Conservation (phyloP, 2,797 vertebrate genomes). For the Gorsachius magnificus region DNA sequence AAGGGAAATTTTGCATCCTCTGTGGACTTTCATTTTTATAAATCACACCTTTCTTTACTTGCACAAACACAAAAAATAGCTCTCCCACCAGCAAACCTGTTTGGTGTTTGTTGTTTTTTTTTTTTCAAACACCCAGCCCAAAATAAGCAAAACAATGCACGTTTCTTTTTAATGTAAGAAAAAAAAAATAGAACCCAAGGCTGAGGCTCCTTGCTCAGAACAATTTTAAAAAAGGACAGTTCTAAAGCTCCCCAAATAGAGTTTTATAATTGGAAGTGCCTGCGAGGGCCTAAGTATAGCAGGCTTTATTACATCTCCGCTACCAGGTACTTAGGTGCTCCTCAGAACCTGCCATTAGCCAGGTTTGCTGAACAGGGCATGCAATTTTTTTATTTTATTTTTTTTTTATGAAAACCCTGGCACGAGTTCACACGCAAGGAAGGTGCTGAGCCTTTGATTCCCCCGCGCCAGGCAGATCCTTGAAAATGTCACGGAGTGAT, state of each 20-base stretch:
- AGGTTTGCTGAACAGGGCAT: constrained; percentile 56
- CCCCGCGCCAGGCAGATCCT: not conserved
- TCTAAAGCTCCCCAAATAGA: constrained; percentile 73
- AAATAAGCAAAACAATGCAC: constrained; percentile 23
- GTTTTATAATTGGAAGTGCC: constrained; percentile 78
- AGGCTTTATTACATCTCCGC: constrained; percentile 69
- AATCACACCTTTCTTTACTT: constrained; percentile 31
- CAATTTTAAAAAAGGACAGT: constrained; percentile 67
- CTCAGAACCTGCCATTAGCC: constrained; percentile 78
- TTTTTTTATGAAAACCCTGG: constrained; percentile 54
- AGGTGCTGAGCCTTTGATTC: constrained; percentile 62
- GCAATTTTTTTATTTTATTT: constrained; percentile 43
- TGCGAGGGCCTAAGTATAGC: constrained; percentile 70
- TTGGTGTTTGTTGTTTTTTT: not conserved
- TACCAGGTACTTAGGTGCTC: constrained; percentile 79
- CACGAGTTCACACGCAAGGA: constrained; percentile 9
- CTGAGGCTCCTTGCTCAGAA: constrained; percentile 17
- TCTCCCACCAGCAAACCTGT: constrained; percentile 2
- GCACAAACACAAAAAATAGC: constrained; percentile 23
- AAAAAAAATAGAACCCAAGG: constrained; percentile 16
- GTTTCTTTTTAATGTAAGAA: not conserved
- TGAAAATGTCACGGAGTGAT: constrained; percentile 63
- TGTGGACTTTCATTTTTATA: constrained; percentile 24
- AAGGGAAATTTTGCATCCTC: not conserved
- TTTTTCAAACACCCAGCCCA: not conserved